Evolutionary conservation across 2,113 vertebrate species (phyloP).

Genomic region (Deroptyus accipitrinus): DNA sequence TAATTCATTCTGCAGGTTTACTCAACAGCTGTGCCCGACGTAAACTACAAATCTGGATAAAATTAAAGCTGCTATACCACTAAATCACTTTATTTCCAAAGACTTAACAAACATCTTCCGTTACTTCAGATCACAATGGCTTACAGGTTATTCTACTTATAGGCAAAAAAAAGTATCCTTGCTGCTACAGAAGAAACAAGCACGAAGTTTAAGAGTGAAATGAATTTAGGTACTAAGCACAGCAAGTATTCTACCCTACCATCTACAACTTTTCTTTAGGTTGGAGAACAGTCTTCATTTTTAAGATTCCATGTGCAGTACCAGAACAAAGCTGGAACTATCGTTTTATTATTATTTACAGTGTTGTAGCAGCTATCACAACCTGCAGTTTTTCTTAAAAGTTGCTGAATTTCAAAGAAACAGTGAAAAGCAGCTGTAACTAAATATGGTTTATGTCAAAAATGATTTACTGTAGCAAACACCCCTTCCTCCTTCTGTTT

Average conservation of each 20-base stretch:
- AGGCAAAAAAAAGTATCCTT: neutral
- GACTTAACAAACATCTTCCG: constrained; percentile 40
- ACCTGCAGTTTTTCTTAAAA: constrained; percentile 22
- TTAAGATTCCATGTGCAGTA: neutral
- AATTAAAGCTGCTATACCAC: constrained; percentile 53
- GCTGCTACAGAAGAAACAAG: neutral
- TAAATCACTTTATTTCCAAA: constrained; percentile 62
- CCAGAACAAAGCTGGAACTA: neutral
- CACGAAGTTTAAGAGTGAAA: neutral
- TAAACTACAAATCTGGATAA: constrained; percentile 64
- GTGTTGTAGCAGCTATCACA: neutral
- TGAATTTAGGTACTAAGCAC: neutral
- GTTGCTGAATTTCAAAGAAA: constrained; percentile 4
- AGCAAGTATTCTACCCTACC: neutral
- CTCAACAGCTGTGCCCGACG: constrained; percentile 62
- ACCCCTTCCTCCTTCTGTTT: neutral
- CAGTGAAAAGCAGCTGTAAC: neutral
- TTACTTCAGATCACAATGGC: neutral
- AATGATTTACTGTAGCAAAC: constrained; percentile 32
- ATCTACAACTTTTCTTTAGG: neutral
- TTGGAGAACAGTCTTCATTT: neutral
- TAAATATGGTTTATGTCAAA: constrained; percentile 20
- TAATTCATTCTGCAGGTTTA: constrained; percentile 72
- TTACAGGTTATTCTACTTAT: neutral
- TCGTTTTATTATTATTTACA: constrained; percentile 28